Base-by-base conservation (phyloP, 2,113 vertebrate genomes). In the Alligator mississippiensis region DNA sequence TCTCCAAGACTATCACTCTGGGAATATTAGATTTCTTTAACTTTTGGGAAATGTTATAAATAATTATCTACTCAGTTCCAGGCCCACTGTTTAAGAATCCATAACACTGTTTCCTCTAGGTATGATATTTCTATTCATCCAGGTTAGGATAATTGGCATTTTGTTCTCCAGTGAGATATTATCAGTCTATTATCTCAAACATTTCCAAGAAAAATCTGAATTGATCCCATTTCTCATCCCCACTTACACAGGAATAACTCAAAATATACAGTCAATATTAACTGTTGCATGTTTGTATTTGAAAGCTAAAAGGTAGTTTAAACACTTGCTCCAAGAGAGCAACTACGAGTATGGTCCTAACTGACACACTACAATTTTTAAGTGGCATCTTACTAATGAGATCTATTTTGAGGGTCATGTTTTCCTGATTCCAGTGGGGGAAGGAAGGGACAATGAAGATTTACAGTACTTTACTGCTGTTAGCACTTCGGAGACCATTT, bases 151-250 rank as follows among this genome's bases (percentile, higher is more conserved):
- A 96, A 97, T 91, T 92, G 96, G 74, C 30, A 84, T 6, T 2
- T 58, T 54, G 25, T 58, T 97, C 90, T 97, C 92, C 80, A 81
- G n/a, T 38, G 82, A 81, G 74, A 84, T 94, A 90, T 85, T 93
- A 89, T 58, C 79, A 85, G 89, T 95, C 96, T 94, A 93, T 85
- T 38, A 88, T 13, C 81, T 91, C 93, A 91, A 92, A 92, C 4
- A 70, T 96, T 96, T 96, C 93, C 94, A 95, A 92, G 79, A 95
- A 55, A 95, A 61, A 96, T 89, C 18, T 93, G 57, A 96, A 91
- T 68, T 54, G 82, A 95, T n/a, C 79, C 54, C 79, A n/a, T 55
- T 84, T 94, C 77, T 72, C 68, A 82, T 88, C 90, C 80, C 86
- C 57, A 70, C 79, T 77, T 88, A 64, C 4, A 66, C 27, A 9